phyloP scores from a whole-genome alignment of 35 echinoderm and acorn worm species.

The Hemicentrotus pulcherrimus region DNA sequence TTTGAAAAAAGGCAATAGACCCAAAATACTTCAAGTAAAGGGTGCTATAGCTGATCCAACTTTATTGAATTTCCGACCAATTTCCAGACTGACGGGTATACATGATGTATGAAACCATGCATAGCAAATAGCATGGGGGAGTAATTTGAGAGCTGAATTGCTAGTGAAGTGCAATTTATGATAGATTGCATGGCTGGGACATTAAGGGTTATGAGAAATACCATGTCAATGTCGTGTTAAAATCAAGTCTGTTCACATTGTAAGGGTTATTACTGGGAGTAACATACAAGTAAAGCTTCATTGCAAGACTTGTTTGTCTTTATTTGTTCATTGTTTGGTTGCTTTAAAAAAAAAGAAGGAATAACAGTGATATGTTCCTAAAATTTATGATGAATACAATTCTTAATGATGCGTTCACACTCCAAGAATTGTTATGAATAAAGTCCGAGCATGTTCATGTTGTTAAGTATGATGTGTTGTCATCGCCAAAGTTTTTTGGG shows the following conservation, averaged over 20 bases:
- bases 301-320: no score
- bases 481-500: no score
- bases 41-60: neutral
- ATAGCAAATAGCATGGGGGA: neutral
- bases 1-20: neutral
- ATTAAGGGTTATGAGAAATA: neutral
- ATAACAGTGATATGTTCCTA: no score
- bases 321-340: no score
- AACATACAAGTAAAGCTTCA: neutral
- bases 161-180: conserved; percentile 3
- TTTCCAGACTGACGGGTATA: neutral
- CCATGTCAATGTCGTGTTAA: neutral
- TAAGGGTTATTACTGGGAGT: neutral
- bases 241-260: neutral
- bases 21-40: neutral
- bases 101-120: neutral
- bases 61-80: neutral
- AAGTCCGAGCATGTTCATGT: no score
- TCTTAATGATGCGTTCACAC: no score
- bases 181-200: neutral
- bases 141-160: neutral
- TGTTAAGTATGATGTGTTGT: no score
- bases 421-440: no score
- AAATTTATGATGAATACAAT: no score
- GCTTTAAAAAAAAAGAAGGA: no score